A percentile compares a stretch with the other conserved stretches of the same genome.
phyloP scores from a whole-genome alignment of 2,888 invertebrate genomes.

The Salticus scenicus region DNA sequence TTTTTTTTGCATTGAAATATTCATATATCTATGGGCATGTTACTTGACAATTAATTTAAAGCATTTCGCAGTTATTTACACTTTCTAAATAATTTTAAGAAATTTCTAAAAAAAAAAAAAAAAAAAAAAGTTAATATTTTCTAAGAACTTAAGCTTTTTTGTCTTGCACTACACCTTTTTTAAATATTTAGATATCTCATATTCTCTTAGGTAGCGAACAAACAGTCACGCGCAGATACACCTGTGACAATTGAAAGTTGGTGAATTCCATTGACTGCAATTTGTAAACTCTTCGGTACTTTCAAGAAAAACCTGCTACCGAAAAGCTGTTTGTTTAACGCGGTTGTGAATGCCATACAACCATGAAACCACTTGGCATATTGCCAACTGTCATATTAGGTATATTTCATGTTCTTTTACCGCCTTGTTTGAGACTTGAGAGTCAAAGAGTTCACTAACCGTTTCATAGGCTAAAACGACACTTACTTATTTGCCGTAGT shows the following conservation, averaged over 20 bases:
- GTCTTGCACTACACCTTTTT: not conserved
- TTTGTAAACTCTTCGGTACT: not conserved
- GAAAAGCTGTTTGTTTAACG: not conserved
- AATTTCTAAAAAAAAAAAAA: no score
- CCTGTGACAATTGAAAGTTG: not conserved
- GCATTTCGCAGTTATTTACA: no score
- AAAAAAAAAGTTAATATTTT: no score
- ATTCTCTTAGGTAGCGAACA: not conserved
- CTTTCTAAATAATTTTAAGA: no score
- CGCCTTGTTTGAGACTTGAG: not conserved
- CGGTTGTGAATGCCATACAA: not conserved
- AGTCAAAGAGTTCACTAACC: slow-evolving; percentile 14
- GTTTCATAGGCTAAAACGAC: not conserved
- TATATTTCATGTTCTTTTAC: not conserved
- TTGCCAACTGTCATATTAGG: not conserved
- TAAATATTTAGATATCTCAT: not conserved
- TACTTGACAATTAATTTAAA: no score
- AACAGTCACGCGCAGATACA: not conserved
- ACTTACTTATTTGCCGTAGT: not conserved
- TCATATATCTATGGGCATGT: no score
- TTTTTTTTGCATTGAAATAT: no score
- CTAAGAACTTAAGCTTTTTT: no score
- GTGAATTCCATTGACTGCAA: not conserved
- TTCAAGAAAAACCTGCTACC: not conserved
- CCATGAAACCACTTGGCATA: not conserved